phyloP scores from a whole-genome alignment of 2,797 vertebrate genomes.

The Silurus aristotelis region DNA sequence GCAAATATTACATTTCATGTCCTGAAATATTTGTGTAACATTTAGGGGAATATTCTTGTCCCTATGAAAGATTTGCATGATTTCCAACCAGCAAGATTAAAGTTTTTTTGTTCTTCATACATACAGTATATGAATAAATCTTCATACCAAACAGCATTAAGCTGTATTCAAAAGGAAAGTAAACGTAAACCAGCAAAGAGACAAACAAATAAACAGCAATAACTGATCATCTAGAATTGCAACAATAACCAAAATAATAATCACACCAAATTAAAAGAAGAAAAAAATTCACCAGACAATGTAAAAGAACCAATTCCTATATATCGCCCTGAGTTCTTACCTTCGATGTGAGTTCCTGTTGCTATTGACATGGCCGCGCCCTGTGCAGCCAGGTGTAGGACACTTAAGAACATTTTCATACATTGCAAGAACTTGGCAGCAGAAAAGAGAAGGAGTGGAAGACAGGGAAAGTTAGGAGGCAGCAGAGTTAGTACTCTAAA shows the following conservation, averaged over 20 bases:
- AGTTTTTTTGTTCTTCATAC: neutral
- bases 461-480: conserved; percentile 82
- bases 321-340: conserved; percentile 75
- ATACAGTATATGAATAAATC: no score
- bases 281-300: neutral
- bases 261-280: neutral
- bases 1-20: neutral
- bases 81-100: neutral
- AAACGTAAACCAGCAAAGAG: neutral
- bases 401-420: conserved; percentile 99
- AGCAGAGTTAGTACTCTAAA: conserved; percentile 70
- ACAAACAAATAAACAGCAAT: neutral
- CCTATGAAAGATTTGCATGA: neutral
- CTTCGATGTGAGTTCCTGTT: conserved; percentile 99
- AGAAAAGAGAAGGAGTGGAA: conserved; percentile 82
- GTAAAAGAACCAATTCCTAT: conserved; percentile 1
- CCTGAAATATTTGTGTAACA: neutral
- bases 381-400: conserved; percentile 99
- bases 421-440: conserved; percentile 97
- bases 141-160: no score
- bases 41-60: neutral
- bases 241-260: neutral
- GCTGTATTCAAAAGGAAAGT: neutral
- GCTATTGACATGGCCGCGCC: conserved; percentile 99
- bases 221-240: neutral